These are phyloP conservation scores for Enteromius anoplus DNA, from an alignment of 2,797 vertebrate species.

Conservation along the genomic window DNA sequence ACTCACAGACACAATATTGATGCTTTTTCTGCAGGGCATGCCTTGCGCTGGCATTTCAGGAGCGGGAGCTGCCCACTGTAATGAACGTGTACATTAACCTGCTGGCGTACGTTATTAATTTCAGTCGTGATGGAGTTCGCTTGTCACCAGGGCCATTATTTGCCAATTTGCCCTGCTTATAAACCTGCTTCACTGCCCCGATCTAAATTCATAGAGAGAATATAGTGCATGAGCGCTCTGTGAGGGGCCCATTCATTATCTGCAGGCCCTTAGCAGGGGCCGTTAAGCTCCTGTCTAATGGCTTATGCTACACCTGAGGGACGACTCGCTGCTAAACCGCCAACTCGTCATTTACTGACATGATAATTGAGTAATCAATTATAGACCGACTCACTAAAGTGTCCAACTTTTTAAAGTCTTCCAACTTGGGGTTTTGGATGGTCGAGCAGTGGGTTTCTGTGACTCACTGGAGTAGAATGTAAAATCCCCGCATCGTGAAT, in stretches of 20 bases:
- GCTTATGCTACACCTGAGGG: slow-evolving; percentile 71
- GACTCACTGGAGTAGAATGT: slow-evolving; percentile 4
- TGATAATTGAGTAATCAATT: slow-evolving; percentile 44
- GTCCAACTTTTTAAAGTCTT: slow-evolving; percentile 2
- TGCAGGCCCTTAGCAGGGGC: slow-evolving; percentile 66
- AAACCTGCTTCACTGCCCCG: slow-evolving; percentile 69
- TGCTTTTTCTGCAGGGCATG: slow-evolving; percentile 15
- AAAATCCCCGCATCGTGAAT: neutral
- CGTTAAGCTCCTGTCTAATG: slow-evolving; percentile 73
- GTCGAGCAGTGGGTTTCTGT: neutral
- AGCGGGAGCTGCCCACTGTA: slow-evolving; percentile 61
- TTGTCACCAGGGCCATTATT: slow-evolving; percentile 77
- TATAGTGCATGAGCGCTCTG: slow-evolving; percentile 66
- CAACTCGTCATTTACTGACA: slow-evolving; percentile 35
- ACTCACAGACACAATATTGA: slow-evolving; percentile 9
- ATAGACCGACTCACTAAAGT: slow-evolving; percentile 14
- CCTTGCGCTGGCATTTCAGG: slow-evolving; percentile 64
- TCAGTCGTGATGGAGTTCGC: slow-evolving; percentile 71
- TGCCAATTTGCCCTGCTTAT: slow-evolving; percentile 76
- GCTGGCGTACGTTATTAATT: slow-evolving; percentile 75
- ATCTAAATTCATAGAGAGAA: slow-evolving; percentile 77
- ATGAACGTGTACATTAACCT: slow-evolving; percentile 72
- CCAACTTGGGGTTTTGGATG: neutral
- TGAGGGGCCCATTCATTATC: slow-evolving; percentile 72
- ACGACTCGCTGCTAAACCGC: slow-evolving; percentile 59